Evolutionary conservation across 2,797 vertebrate species (phyloP).

Genomic region (Channa striata): DNA sequence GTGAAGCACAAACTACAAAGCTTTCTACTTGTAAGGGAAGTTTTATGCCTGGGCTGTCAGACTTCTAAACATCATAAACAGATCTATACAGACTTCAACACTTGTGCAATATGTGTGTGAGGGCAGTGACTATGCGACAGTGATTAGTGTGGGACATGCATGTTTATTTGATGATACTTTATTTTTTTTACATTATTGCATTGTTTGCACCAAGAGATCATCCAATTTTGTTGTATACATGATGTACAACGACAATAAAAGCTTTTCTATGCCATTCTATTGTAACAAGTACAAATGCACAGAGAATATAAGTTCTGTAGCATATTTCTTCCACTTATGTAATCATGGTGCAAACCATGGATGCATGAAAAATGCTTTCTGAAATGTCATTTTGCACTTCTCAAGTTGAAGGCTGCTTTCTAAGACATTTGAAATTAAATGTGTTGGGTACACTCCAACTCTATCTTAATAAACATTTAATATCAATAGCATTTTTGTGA

Average conservation of each 20-base stretch:
- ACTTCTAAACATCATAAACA: too few species aligned
- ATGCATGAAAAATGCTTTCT: conserved; percentile 1
- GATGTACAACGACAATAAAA: conserved; percentile 26
- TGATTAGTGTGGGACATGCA: too few species aligned
- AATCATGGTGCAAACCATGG: not conserved
- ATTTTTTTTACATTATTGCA: too few species aligned
- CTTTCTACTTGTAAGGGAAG: conserved; percentile 2
- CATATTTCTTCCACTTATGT: conserved; percentile 5
- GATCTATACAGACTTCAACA: too few species aligned
- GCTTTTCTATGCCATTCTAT: too few species aligned
- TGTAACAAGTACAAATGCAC: too few species aligned
- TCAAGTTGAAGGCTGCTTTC: conserved; percentile 15
- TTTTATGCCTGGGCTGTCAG: too few species aligned
- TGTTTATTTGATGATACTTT: too few species aligned
- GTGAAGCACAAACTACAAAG: conserved; percentile 81
- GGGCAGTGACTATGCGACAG: too few species aligned
- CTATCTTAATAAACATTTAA: not conserved
- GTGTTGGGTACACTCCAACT: not conserved
- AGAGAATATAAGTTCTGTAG: conserved; percentile 17
- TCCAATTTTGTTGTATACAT: conserved; percentile 9
- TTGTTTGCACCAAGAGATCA: too few species aligned
- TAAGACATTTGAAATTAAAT: conserved; percentile 6
- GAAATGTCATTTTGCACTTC: conserved; percentile 7
- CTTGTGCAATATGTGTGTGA: too few species aligned
- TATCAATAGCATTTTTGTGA: not conserved